Evolutionary conservation across 2,113 vertebrate species (phyloP).

Genomic region (Atractosteus spatula): DNA sequence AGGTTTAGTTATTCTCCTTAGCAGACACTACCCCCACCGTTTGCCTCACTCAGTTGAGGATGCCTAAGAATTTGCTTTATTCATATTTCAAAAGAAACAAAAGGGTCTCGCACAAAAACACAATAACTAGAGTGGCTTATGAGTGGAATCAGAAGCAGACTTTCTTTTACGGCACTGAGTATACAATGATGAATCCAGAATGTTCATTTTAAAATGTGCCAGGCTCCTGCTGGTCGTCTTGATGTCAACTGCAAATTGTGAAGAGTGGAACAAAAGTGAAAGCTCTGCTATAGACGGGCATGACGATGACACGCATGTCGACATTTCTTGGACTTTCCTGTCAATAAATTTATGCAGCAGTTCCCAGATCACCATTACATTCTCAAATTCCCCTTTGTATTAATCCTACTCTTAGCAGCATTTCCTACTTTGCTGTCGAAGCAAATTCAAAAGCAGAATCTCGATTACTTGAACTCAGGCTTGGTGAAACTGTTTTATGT

Average conservation of each 20-base stretch:
- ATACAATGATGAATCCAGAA: too few relatives aligned
- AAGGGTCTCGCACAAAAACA: background rate
- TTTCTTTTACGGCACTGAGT: too few relatives aligned
- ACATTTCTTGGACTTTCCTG: slow-evolving; percentile 2
- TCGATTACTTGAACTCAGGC: too few relatives aligned
- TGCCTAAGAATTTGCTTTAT: background rate
- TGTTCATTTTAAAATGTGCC: too few relatives aligned
- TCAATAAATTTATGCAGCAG: background rate
- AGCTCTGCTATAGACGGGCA: background rate
- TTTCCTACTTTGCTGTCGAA: too few relatives aligned
- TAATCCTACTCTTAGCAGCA: too few relatives aligned
- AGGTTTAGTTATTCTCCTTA: slow-evolving; percentile 55
- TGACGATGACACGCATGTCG: background rate
- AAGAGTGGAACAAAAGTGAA: background rate
- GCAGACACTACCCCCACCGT: slow-evolving; percentile 55
- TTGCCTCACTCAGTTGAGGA: slow-evolving; percentile 52
- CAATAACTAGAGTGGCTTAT: background rate
- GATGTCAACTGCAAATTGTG: background rate
- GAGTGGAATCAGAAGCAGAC: background rate
- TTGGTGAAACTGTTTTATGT: too few relatives aligned
- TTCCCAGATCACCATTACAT: background rate
- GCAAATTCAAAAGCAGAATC: too few relatives aligned
- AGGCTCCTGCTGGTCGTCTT: background rate
- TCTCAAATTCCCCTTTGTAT: slow-evolving; percentile 2
- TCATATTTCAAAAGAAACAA: background rate